Evolutionary conservation across 2,888 invertebrate genomes (phyloP).

Genomic region (Dilophus febrilis): DNA sequence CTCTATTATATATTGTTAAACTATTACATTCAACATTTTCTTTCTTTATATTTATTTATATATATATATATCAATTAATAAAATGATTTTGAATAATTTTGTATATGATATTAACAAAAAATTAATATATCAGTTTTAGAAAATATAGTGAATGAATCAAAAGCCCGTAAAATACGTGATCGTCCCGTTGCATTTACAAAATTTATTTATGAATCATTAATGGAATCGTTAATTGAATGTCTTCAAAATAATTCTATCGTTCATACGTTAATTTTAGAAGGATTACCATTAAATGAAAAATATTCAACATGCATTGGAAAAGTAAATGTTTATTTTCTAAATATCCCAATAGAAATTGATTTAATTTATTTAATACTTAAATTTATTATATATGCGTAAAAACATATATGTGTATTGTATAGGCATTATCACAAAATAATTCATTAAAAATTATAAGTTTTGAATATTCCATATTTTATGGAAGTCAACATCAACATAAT

Average conservation of each 20-base stretch:
- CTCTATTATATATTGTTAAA: too few species aligned
- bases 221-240: conserved; percentile 45
- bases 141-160: conserved; percentile 37
- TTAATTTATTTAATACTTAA: conserved; percentile 1
- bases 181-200: conserved; percentile 49
- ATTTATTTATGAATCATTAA: conserved; percentile 46
- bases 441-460: conserved; percentile 50
- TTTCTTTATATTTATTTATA: too few species aligned
- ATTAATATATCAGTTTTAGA: too few species aligned
- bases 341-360: background rate
- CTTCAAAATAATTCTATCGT: conserved; percentile 44
- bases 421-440: conserved; percentile 44
- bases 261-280: conserved; percentile 46
- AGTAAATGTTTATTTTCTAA: too few species aligned
- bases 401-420: conserved; percentile 13
- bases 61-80: too few species aligned
- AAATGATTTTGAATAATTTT: too few species aligned
- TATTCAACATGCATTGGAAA: conserved; percentile 43
- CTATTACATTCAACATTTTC: too few species aligned
- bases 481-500: conserved; percentile 48
- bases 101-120: too few species aligned
- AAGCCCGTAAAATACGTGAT: conserved; percentile 43
- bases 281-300: conserved; percentile 48
- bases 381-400: background rate
- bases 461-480: too few species aligned